Evolutionary conservation across 2,797 vertebrate species (phyloP), one percentile per base, ranked within the genome.

Genomic region (Siniperca obscura): DNA sequence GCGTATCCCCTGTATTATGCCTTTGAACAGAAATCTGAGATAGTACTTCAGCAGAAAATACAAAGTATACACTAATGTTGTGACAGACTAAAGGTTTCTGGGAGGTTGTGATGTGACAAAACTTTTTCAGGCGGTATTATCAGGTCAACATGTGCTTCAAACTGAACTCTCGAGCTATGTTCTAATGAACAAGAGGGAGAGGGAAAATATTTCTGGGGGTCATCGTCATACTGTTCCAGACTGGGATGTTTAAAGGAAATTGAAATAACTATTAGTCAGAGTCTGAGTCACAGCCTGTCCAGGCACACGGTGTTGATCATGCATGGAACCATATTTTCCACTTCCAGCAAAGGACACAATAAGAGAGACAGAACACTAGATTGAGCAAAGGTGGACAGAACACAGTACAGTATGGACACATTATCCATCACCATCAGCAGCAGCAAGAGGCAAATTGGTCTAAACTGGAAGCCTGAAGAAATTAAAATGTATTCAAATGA

Each of bases 281-380:
- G 82, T 60, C 11, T 91, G 90, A 91, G 78, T 93, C 88, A 91
- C 48, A 22, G 61, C 21, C 71, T 46, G 55, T 67, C 36, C 53
- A 30, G 70, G 44, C 48, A 60, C 73, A 75, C 34, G 0, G 59
- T 36, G 81, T n/a, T 4, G 3, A 65, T 77, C 77, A 55, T 70
- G 12, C 67, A 46, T 71, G 64, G 74, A 75, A 73, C 75, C 40
- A 2, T 17, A 42, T 57, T 82, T 86, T 88, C 82, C 74, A 42
- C 44, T 27, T 4, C 9, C 34, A 22, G 13, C 5, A 0, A 59
- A 72, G 48, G 52, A 78, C 64, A 76, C 17, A n/a, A 3, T 36
- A 60, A 73, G 16, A 57, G 13, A 60, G 34, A 57, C 27, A 61
- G 59, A 70, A 70, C 40, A 25, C 25, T 16, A 8, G 17, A 42